phyloP scores from a whole-genome alignment of 2,888 invertebrate genomes.

The Aphodius sticticus region DNA sequence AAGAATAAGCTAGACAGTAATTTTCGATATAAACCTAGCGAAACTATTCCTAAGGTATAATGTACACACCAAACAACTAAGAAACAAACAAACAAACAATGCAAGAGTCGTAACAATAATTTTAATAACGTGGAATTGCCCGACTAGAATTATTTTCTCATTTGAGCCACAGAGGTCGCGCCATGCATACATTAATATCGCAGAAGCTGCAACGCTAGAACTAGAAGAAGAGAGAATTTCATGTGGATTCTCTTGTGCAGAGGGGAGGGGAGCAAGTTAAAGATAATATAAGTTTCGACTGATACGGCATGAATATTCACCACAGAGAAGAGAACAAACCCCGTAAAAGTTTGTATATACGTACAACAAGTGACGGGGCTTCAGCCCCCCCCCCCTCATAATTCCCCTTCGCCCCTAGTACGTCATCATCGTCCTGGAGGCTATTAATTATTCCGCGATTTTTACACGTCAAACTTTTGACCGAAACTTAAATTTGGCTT shows the following conservation, averaged over 20 bases:
- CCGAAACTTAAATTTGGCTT: no score
- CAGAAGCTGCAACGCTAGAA: background rate
- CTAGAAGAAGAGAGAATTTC: background rate
- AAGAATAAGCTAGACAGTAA: no score
- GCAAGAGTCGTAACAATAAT: background rate
- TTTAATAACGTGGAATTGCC: background rate
- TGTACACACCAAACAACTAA: background rate
- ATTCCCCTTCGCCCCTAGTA: no score
- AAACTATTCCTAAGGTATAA: no score
- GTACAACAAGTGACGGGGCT: no score
- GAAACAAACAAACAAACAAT: background rate
- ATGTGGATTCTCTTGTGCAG: background rate
- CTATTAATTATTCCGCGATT: no score
- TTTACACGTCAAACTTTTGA: no score
- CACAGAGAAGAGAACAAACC: background rate
- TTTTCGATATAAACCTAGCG: no score
- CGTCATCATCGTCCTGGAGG: no score
- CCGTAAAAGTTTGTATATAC: background rate
- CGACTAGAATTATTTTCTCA: background rate
- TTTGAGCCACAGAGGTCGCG: background rate
- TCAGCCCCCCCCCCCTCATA: no score
- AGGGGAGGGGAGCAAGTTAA: constrained; percentile 30
- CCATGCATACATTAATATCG: background rate
- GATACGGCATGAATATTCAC: constrained; percentile 36
- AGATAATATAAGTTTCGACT: constrained; percentile 38